These are phyloP conservation scores for Jordanella pulchra DNA, from an alignment of 2,797 vertebrate species.

Conservation along the genomic window DNA sequence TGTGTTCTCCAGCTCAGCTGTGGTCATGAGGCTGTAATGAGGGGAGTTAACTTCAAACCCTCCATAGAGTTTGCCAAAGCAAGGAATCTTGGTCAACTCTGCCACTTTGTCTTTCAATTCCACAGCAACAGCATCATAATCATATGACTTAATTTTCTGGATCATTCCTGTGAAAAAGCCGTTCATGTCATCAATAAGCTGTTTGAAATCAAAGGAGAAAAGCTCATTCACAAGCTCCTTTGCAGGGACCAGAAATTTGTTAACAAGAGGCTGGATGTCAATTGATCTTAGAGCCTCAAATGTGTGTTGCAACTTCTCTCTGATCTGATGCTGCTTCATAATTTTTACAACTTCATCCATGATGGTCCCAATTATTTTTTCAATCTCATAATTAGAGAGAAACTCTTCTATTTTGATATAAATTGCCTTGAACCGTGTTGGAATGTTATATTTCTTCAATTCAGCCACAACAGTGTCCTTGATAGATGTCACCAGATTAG, in stretches of 20 bases:
- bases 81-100: conserved; percentile 82
- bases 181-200: conserved; percentile 82
- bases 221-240: conserved; percentile 80
- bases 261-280: conserved; percentile 78
- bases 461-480: conserved; percentile 76
- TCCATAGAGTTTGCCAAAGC: conserved; percentile 88
- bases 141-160: conserved; percentile 81
- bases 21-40: conserved; percentile 82
- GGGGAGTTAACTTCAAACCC: conserved; percentile 85
- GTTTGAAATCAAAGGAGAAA: conserved; percentile 82
- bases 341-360: conserved; percentile 84
- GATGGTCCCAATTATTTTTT: conserved; percentile 80
- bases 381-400: conserved; percentile 82
- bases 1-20: conserved; percentile 82
- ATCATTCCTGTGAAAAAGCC: conserved; percentile 77
- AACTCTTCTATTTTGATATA: conserved; percentile 76
- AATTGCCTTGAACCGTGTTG: conserved; percentile 78
- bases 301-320: conserved; percentile 81
- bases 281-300: conserved; percentile 76
- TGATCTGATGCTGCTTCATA: conserved; percentile 84
- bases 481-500: conserved; percentile 75
- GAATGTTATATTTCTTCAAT: conserved; percentile 80
- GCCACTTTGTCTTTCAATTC: conserved; percentile 81
- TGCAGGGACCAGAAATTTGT: conserved; percentile 71
- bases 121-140: conserved; percentile 85